Base-by-base conservation (phyloP, 2,797 vertebrate genomes). In the Bradypus variegatus region DNA sequence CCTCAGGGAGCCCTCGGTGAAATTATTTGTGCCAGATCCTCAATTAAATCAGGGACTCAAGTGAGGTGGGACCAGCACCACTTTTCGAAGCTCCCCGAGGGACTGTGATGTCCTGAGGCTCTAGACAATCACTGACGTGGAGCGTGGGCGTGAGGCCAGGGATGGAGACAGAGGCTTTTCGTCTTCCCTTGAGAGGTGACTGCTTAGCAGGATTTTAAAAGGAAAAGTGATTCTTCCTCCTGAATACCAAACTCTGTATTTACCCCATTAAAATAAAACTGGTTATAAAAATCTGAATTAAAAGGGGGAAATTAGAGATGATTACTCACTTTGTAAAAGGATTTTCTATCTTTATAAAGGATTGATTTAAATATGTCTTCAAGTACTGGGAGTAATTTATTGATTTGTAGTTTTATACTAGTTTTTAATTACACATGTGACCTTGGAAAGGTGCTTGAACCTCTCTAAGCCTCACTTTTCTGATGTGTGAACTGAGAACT, bases 241-340 rank as follows among this genome's bases (percentile, higher is more conserved):
- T 3, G 50, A 96, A 95, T 92, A 75, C 65, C 21, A 89, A 85
- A 83, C 29, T 76, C 3, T 64, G 21, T 36, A 72, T 73, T 91
- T 78, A 84, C n/a, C 27, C 19, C 67, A 91, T 27, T 73, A 19
- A 88, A 92, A 73, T 90, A 33, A 83, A 92, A 81, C 25, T 64
- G 4, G 55, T 67, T 91, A 53, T 50, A 45, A 78, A 94, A 95
- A 91, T 38, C 27, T 65, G 50, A 89, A 89, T 60, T 83, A 58
- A 77, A 82, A 89, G 25, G 4, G 16, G 25, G 14, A 82, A 90
- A 80, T 82, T 73, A 77, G 75, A 69, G 16, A 27, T 65, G 58
- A 82, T 86, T 75, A 81, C 23, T 85, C 75, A 93, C 65, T 82
- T 72, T 94, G 65, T 53, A 70, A 95, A 92, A 62, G 55, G 23